Conservation (phyloP, 2,888 invertebrate genomes). For the Octodonta nipae region DNA sequence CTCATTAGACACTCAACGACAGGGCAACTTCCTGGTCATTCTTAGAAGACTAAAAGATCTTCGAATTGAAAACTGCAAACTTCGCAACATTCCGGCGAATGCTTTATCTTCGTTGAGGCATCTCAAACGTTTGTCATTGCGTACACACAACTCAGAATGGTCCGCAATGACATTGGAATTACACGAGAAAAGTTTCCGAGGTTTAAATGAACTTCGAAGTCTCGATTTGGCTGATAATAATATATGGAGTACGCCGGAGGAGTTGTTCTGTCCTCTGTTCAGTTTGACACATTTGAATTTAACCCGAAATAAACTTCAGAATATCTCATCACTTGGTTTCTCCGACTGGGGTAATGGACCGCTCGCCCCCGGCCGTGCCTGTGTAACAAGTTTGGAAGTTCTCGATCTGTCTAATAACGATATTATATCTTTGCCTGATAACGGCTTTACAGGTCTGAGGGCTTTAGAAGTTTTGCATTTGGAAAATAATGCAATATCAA, state of each 20-base stretch:
- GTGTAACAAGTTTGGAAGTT: conserved; percentile 53
- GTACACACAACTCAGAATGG: conserved; percentile 69
- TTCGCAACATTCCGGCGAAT: conserved; percentile 57
- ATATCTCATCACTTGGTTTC: conserved; percentile 61
- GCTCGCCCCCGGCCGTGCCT: conserved; percentile 45
- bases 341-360: conserved; percentile 59
- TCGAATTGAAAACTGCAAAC: conserved; percentile 63
- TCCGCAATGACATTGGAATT: conserved; percentile 65
- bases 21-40: conserved; percentile 43
- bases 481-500: conserved; percentile 62
- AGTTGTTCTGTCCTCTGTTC: conserved; percentile 58
- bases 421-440: conserved; percentile 55
- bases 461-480: conserved; percentile 56
- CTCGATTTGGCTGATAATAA: conserved; percentile 65
- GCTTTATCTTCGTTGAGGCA: conserved; percentile 54
- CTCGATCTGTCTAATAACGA: conserved; percentile 65
- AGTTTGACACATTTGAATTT: conserved; percentile 57
- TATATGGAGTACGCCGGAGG: conserved; percentile 60
- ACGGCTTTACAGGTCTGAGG: conserved; percentile 55
- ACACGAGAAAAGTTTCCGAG: conserved; percentile 56
- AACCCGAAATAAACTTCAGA: conserved; percentile 64
- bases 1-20: conserved; percentile 40
- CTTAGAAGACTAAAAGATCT: conserved; percentile 54
- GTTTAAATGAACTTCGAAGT: conserved; percentile 50
- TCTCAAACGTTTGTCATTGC: conserved; percentile 50